These are phyloP conservation scores for Hirudinaria manillensis DNA, from an alignment of 2,888 invertebrate species.

Conservation along the genomic window DNA sequence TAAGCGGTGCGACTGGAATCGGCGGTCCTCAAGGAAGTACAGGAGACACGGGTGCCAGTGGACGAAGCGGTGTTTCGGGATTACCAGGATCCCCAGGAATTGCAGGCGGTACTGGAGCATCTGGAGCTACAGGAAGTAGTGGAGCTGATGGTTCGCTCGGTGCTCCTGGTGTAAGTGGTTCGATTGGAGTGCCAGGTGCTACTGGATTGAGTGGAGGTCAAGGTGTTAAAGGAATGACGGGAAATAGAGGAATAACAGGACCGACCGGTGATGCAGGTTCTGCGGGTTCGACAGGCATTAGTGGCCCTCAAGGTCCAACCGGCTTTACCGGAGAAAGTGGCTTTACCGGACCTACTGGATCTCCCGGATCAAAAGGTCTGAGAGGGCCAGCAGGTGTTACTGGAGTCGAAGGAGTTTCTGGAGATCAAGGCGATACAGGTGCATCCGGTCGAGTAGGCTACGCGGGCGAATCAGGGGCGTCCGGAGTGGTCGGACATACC, in stretches of 20 bases:
- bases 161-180: slow-evolving; percentile 10
- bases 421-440: slow-evolving; percentile 21
- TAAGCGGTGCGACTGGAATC: slow-evolving; percentile 35
- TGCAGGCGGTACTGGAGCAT: slow-evolving; percentile 6
- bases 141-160: slow-evolving; percentile 10
- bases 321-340: slow-evolving; percentile 17
- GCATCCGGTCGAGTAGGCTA: neutral
- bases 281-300: neutral
- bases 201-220: slow-evolving; percentile 11
- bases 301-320: slow-evolving; percentile 18
- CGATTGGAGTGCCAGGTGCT: slow-evolving; percentile 9
- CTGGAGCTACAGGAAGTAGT: slow-evolving; percentile 10
- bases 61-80: neutral
- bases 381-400: slow-evolving; percentile 20
- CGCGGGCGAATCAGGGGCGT: slow-evolving; percentile 5
- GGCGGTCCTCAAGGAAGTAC: slow-evolving; percentile 39
- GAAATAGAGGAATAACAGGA: slow-evolving; percentile 8
- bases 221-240: slow-evolving; percentile 5
- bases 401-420: slow-evolving; percentile 20
- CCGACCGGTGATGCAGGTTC: neutral
- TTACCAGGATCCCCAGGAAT: slow-evolving; percentile 12
- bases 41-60: slow-evolving; percentile 17
- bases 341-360: slow-evolving; percentile 12
- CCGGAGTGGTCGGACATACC: slow-evolving; percentile 5
- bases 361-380: slow-evolving; percentile 17